Base-by-base conservation (phyloP, 2,797 vertebrate species). In the Leptatherina wallacei region DNA sequence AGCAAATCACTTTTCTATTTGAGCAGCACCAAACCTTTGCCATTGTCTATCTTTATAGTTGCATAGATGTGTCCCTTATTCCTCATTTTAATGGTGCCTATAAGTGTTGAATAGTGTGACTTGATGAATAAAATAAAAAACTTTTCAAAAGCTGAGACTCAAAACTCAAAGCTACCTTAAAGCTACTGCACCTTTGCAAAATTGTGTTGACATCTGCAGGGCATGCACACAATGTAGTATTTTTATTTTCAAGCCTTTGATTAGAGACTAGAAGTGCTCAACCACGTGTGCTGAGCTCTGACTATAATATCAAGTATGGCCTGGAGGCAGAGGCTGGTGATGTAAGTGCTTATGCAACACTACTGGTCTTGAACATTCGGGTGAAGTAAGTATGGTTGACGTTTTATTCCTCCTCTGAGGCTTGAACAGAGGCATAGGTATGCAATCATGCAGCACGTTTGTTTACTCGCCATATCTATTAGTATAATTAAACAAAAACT, bases 311-410 rank as follows among this genome's bases (percentile, higher is more conserved):
- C 69, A 77, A 75, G 78, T 54, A 44, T 71, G 0, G 75, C 86
- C 78, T 22, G 52, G 32, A 88, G 85, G 85, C 63, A 76, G 40
- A 65, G 54, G 80, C 74, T 81, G 88, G 81, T 93, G 92, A 94
- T 90, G 91, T 92, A 93, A 93, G 83, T 65, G 52, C 70, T 93
- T 93, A 90, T 87, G 86, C 85, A 94, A 93, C 89, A 83, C 73
- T 77, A 59, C 78, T 67, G 58, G 58, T 86, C 64, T 78, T 85
- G 27, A 82, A 61, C 76, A 69, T 73, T 61, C 10, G 73, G 71
- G 63, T 81, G 2, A 77, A 52, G 57, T 80, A 67, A 81, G 81
- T 62, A 79, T 58, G 24, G 54, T 76, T 57, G 27, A 55, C 35
- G 9, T 35, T 61, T 38, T 35, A 22, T 71, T 33, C n/a, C 1